Evolutionary conservation across 2,113 vertebrate species (phyloP), one percentile per base, ranked within the genome.

Genomic region (Agapornis roseicollis): DNA sequence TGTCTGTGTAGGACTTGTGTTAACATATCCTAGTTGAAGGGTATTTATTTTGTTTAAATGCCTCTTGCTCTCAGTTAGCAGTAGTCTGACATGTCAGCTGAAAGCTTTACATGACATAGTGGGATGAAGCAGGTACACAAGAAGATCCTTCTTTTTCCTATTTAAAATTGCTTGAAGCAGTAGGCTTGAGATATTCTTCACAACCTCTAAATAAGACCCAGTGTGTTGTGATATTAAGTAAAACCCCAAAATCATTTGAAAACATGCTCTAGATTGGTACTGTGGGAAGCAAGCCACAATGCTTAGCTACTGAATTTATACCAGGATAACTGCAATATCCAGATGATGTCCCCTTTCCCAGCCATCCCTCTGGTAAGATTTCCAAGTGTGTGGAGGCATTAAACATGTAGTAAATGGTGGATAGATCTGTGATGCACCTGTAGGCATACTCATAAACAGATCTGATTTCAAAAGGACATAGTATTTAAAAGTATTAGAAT

Each of bases 11-110:
- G 58, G 39, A 86, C 60, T 58, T 0, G 1, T 4, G 1, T 94
- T 85, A 37, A 25, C 4, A 4, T 53, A 64, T 64, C 53, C 33
- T 23, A 35, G 0, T 86, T 72, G 11, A 41, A 73, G 33, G 50
- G 10, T 90, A 66, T 83, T 94, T 96, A 19, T 71, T 86, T 77
- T 58, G 46, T 64, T 63, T 83, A 74, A 27, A 33, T 89, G 37
- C 17, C 60, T 6, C 20, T 85, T 3, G 6, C 49, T 39, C 25
- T 91, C 58, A 74, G 4, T 85, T 86, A 61, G 56, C 41, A 50
- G 39, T n/a, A 56, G 56, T 33, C 28, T 33, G 83, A 91, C 2
- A 2, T 80, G 39, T 44, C 28, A 69, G 49, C 44, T 92, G 35
- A 69, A 5, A 10, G 52, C 50, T 76, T 71, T 69, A 41, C 9